phyloP scores from a whole-genome alignment of 2,888 invertebrate species.

The Macrophya annulata region DNA sequence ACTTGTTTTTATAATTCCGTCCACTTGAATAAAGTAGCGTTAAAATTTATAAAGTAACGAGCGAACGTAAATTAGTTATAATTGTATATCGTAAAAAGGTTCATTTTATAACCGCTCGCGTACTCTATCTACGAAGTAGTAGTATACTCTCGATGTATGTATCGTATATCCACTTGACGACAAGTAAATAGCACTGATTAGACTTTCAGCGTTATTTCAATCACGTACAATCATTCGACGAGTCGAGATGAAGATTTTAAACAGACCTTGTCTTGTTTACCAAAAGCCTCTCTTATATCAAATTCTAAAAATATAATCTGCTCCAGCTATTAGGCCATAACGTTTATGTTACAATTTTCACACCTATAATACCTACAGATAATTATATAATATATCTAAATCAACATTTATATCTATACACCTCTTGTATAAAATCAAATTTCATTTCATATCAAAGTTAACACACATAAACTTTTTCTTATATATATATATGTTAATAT shows the following conservation, averaged over 20 bases:
- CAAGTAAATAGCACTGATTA: conserved; percentile 35
- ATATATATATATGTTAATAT: background rate
- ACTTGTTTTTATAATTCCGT: conserved; percentile 24
- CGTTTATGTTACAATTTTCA: conserved; percentile 4
- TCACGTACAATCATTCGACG: conserved; percentile 32
- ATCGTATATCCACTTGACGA: conserved; percentile 15
- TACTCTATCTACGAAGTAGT: background rate
- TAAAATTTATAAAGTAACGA: conserved; percentile 5
- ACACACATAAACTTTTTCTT: background rate
- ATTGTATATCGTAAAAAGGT: conserved; percentile 50
- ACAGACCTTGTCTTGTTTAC: conserved; percentile 26
- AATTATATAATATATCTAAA: background rate
- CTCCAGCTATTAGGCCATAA: conserved; percentile 1
- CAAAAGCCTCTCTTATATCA: background rate
- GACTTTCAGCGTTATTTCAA: conserved; percentile 38
- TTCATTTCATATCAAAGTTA: background rate
- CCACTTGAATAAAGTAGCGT: conserved; percentile 10
- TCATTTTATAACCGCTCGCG: background rate
- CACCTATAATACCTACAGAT: background rate
- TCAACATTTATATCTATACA: background rate
- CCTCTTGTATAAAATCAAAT: background rate
- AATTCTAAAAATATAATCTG: background rate
- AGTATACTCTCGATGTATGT: conserved; percentile 4
- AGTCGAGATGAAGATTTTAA: conserved; percentile 15
- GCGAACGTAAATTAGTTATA: conserved; percentile 44